phyloP scores from a whole-genome alignment of 2,888 invertebrate species.

The Chouioia cunea region DNA sequence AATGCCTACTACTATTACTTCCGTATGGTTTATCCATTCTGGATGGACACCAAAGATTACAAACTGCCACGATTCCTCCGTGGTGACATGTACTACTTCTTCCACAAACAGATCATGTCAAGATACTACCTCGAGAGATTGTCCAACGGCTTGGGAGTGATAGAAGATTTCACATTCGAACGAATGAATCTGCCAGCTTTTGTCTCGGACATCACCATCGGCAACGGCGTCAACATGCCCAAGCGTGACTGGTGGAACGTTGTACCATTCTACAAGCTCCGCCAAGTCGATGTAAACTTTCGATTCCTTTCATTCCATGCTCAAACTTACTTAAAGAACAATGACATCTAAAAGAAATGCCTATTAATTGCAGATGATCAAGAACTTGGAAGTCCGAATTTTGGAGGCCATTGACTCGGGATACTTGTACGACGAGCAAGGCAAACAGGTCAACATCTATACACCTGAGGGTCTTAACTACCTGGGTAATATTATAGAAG shows the following conservation, averaged over 20 bases:
- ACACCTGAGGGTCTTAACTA: conserved; percentile 70
- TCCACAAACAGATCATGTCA: conserved; percentile 77
- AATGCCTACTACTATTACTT: conserved; percentile 79
- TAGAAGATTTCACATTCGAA: conserved; percentile 74
- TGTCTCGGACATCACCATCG: conserved; percentile 74
- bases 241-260: conserved; percentile 70
- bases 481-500: conserved; percentile 72
- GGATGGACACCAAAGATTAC: conserved; percentile 73
- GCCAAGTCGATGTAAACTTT: conserved; percentile 55
- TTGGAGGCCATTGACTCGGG: conserved; percentile 62
- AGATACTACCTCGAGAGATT: conserved; percentile 80
- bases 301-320: no score
- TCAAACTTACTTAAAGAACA: no score
- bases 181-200: conserved; percentile 71
- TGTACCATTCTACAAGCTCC: conserved; percentile 61
- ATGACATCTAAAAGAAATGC: background rate
- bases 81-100: conserved; percentile 77
- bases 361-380: conserved; percentile 53
- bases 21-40: conserved; percentile 77
- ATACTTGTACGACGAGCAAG: conserved; percentile 54
- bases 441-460: conserved; percentile 62
- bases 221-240: conserved; percentile 75
- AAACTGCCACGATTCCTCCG: conserved; percentile 72
- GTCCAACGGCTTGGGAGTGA: conserved; percentile 74
- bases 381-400: conserved; percentile 58